Evolutionary conservation across 2,797 vertebrate species (phyloP).

Genomic region (Emys orbicularis): DNA sequence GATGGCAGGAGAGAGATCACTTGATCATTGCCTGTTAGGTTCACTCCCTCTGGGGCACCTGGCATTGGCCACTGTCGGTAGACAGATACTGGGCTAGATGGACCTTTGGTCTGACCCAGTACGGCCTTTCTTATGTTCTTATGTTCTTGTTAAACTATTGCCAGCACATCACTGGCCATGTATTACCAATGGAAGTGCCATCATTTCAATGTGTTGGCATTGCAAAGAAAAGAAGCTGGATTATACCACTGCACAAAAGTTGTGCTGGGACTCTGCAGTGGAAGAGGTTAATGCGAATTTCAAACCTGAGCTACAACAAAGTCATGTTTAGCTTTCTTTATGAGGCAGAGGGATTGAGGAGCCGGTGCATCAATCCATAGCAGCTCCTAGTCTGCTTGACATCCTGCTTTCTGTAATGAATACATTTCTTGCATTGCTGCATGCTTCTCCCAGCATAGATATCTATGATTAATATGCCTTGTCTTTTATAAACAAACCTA

Average conservation of each 20-base stretch:
- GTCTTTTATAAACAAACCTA: slow-evolving; percentile 80
- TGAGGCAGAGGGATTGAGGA: not conserved
- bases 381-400: slow-evolving; percentile 62
- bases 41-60: too few species aligned
- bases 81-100: too few species aligned
- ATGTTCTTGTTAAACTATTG: not conserved
- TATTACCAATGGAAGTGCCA: not conserved
- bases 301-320: slow-evolving; percentile 39
- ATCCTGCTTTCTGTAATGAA: slow-evolving; percentile 73
- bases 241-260: not conserved
- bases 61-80: too few species aligned
- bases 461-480: slow-evolving; percentile 78
- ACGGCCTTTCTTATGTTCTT: too few species aligned
- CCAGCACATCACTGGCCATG: not conserved
- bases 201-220: not conserved
- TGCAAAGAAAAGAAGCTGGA: accelerated
- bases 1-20: too few species aligned
- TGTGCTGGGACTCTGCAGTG: not conserved
- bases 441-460: slow-evolving; percentile 55
- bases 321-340: slow-evolving; percentile 44
- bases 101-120: too few species aligned
- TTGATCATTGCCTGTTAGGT: too few species aligned
- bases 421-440: slow-evolving; percentile 74
- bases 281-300: slow-evolving; percentile 36
- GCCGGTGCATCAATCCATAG: slow-evolving; percentile 66